Base-by-base conservation (phyloP, 2,888 invertebrate genomes). In the Crioceris asparagi region DNA sequence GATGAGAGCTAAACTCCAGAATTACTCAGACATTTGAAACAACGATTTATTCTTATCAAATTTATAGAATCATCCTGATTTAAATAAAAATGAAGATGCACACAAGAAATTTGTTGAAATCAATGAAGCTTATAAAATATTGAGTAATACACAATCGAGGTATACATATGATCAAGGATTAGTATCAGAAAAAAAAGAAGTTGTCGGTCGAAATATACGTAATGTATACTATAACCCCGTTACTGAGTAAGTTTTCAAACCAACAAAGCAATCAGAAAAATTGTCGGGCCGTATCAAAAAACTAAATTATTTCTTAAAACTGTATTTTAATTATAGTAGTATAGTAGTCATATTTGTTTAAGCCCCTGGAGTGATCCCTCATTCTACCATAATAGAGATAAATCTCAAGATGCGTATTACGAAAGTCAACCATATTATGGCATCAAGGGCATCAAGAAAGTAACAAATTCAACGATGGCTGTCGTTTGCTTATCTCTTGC, bases 51-150 rank as follows among this genome's bases (percentile, higher is more conserved):
- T n/a, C 6, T 10, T 32, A 17, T 2, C 2, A 30, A 36, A 26
- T 32, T 32, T 17, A 27, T 59, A 87, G 85, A 72, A 73, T 50
- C 88, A 90, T 64, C 88, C 90, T 12, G 90, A 90, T 60, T 71
- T 70, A 33, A 72, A 71, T 44, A 71, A 69, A 57, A 70, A 71
- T 59, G 65, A 65, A 8, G 64, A 65, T 45, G 75, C 74, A 25
- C 79, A 84, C 38, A 70, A 71, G 11, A 72, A 75, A 37, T 90
- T 87, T 68, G 72, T 86, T 0, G 68, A 72, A 54, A 72, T 90
- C 29, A 78, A 79, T 33, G 83, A 87, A 60, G 90, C 90, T 0
- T 90, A 88, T 59, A 76, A 73, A 47, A 69, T 81, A 1, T 67
- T 91, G 3, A 74, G 82, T 36, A 83, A 83, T 57, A 70, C 75